Evolutionary conservation across 2,888 invertebrate species (phyloP).

Genomic region (Nomada hirtipes): DNA sequence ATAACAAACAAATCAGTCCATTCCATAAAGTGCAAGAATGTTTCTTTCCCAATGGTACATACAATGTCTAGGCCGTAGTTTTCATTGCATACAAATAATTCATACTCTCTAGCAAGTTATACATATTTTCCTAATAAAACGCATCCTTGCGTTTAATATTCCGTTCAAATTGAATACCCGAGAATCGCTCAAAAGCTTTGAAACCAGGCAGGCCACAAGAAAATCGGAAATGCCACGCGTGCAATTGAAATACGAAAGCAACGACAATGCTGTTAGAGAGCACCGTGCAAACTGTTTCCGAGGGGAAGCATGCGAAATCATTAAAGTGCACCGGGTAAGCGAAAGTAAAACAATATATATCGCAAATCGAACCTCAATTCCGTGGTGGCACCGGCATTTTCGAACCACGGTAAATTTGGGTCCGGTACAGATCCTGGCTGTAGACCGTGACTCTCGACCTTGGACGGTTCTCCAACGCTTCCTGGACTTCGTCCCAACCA

Average conservation of each 20-base stretch:
- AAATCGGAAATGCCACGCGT: background rate
- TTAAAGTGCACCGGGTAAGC: constrained; percentile 5
- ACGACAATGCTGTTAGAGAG: background rate
- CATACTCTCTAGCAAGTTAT: no score
- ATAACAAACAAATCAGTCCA: no score
- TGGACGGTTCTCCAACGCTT: constrained; percentile 84
- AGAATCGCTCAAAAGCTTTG: no score
- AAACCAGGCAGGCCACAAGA: background rate
- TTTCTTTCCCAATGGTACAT: no score
- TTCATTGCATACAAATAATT: no score
- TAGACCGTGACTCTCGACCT: constrained; percentile 84
- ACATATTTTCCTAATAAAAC: no score
- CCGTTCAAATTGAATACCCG: no score
- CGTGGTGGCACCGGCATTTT: constrained; percentile 87
- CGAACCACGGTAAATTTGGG: constrained; percentile 90
- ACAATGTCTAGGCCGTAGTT: no score
- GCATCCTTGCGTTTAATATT: no score
- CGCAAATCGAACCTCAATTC: constrained; percentile 84
- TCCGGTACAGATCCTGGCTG: constrained; percentile 89
- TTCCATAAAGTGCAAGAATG: no score
- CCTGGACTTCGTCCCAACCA: constrained; percentile 86
- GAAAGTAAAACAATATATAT: background rate
- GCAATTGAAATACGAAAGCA: background rate
- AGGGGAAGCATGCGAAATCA: constrained; percentile 18
- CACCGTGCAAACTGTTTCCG: constrained; percentile 1